These are phyloP conservation scores for Phoenicopterus ruber DNA, from an alignment of 2,113 vertebrate genomes.

Conservation along the genomic window DNA sequence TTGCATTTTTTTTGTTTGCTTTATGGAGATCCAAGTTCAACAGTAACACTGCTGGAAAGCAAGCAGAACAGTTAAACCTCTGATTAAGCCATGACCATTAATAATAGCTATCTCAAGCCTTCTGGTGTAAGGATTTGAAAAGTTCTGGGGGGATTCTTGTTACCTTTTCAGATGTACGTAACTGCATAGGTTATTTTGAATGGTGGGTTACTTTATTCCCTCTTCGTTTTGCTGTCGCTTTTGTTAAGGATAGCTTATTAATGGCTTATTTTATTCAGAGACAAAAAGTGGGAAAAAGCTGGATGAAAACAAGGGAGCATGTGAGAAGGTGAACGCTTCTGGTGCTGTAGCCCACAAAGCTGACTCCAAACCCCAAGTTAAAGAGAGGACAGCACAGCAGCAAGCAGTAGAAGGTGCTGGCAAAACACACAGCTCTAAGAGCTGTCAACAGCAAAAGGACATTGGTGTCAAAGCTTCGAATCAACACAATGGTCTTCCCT, in stretches of 20 bases:
- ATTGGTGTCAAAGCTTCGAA: not conserved
- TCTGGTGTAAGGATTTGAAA: not conserved
- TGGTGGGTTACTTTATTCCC: not conserved
- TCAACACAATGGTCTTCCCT: conserved; percentile 5
- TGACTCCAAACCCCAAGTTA: not conserved
- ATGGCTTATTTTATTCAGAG: conserved; percentile 26
- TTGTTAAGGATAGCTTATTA: not conserved
- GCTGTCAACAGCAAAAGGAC: conserved; percentile 17
- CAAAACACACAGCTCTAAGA: not conserved
- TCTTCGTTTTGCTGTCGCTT: not conserved
- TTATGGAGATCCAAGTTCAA: not conserved
- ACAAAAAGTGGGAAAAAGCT: not conserved
- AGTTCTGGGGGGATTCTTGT: not conserved
- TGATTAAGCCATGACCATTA: not conserved
- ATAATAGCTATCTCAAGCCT: not conserved
- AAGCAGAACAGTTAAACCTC: not conserved
- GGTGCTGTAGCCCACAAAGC: not conserved
- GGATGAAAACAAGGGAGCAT: not conserved
- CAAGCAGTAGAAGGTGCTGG: not conserved
- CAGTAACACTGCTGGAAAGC: not conserved
- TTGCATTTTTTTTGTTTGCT: not conserved
- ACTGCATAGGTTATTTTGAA: not conserved
- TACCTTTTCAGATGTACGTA: not conserved
- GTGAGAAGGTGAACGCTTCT: conserved; percentile 4
- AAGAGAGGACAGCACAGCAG: not conserved